Evolutionary conservation across 2,888 invertebrate genomes (phyloP), one percentile per base, ranked within the genome.

Genomic region (Trichogramma dendrolimi): DNA sequence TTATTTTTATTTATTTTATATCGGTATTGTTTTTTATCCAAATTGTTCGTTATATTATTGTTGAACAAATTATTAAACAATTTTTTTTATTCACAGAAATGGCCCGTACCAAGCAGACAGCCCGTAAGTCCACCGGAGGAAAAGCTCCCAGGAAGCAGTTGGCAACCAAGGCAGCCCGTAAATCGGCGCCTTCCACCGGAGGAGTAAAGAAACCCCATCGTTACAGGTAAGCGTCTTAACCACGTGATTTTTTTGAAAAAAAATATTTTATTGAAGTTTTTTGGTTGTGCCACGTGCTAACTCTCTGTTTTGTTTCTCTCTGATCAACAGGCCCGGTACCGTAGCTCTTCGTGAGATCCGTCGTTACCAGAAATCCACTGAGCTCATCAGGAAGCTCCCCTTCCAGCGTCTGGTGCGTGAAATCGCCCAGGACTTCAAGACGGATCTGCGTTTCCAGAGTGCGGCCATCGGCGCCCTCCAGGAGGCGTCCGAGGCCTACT

Each of bases 71-170:
- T 52, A 52, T 40, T 52, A 39, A 41, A 5, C 40, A n/a, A 5
- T 50, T 40, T 5, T 11, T 42, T 42, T 60, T 50, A 57, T 41
- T 41, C 56, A 63, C 63, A 82, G 83, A 68, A 70, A 96, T 96
- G 96, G 96, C 95, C 70, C 94, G 96, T 91, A 96, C 96, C 39
- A 96, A 96, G 88, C 95, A 96, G 81, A 96, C 96, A 59, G 96
- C 95, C 58, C 92, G 95, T 87, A 96, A 96, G 82, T 94, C 94
- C 1, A 96, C 95, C 63, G 95, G 95, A 88, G 95, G 95, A 74
- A 96, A 96, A 85, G 95, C 95, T 72, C 95, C 95, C 65, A 90
- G 96, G 73, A 96, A 95, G 82, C 95, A 95, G 80, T 74, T 85
- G 67, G 95, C 95, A 53, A 95, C 95, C 58, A 96, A 96, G 82